phyloP scores from a whole-genome alignment of 1,140 invertebrate genomes.

The Spodoptera litura region DNA sequence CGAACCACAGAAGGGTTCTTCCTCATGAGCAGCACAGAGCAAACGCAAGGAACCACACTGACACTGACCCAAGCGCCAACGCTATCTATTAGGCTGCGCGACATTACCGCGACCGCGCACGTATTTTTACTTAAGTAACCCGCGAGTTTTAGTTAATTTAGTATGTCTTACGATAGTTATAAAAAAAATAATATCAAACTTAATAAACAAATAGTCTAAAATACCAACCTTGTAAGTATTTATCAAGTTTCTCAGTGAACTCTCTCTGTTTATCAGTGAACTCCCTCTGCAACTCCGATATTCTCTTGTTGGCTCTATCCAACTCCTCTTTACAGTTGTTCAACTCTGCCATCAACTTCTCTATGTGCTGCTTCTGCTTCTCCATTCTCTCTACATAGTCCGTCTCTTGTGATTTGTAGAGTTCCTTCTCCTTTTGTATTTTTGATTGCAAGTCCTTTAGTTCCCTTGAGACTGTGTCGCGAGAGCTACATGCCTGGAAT shows the following conservation, averaged over 20 bases:
- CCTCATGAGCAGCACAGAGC: too few relatives aligned
- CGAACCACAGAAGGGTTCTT: too few relatives aligned
- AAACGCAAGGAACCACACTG: too few relatives aligned
- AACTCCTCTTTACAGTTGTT: constrained; percentile 68
- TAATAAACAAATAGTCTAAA: constrained; percentile 36
- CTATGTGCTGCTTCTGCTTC: constrained; percentile 76
- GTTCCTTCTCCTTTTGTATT: constrained; percentile 74
- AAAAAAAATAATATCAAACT: too few relatives aligned
- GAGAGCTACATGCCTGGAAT: constrained; percentile 73
- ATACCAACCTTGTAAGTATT: constrained; percentile 71
- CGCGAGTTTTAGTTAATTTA: too few relatives aligned
- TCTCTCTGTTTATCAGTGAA: constrained; percentile 82
- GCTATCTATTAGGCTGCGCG: too few relatives aligned
- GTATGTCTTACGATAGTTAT: too few relatives aligned
- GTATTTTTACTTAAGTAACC: too few relatives aligned
- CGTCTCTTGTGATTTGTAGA: constrained; percentile 72
- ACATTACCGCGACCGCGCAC: too few relatives aligned
- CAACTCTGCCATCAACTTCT: constrained; percentile 71
- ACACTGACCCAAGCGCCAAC: too few relatives aligned
- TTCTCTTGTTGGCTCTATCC: constrained; percentile 78
- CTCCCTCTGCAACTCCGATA: constrained; percentile 79
- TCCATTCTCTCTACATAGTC: constrained; percentile 77
- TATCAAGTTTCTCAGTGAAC: constrained; percentile 78
- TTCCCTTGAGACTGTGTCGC: constrained; percentile 73
- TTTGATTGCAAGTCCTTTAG: constrained; percentile 73